Conservation (phyloP, 2,113 vertebrate species). For the Carettochelys insculpta region DNA sequence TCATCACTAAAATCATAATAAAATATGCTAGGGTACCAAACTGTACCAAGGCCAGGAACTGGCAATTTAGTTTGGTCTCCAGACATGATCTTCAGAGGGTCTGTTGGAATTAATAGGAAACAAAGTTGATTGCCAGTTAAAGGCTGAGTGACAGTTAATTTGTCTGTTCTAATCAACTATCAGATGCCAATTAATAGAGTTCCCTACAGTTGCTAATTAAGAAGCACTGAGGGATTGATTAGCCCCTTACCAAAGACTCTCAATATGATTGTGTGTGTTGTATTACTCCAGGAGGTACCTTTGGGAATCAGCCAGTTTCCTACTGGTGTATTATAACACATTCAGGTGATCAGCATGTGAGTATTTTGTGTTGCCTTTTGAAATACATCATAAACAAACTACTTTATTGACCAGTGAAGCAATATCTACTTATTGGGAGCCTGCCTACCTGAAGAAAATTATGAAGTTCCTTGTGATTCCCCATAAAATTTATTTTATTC, state of each 20-base stretch:
- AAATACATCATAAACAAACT: neutral
- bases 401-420: slow-evolving; percentile 13
- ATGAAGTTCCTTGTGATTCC: neutral
- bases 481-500: neutral
- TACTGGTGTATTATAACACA: neutral
- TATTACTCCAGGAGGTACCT: slow-evolving; percentile 10
- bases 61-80: neutral
- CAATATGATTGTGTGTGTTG: slow-evolving; percentile 36
- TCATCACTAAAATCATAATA: slow-evolving; percentile 57
- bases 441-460: neutral
- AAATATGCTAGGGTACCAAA: slow-evolving; percentile 36
- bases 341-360: neutral
- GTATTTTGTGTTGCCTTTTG: slow-evolving; percentile 1
- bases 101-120: neutral
- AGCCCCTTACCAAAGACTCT: slow-evolving; percentile 48
- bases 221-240: slow-evolving; percentile 63
- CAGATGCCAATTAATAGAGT: slow-evolving; percentile 52
- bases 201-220: slow-evolving; percentile 38
- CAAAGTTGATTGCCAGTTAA: neutral
- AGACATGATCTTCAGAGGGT: neutral
- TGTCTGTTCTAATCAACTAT: slow-evolving; percentile 46
- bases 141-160: slow-evolving; percentile 37
- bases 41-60: neutral
- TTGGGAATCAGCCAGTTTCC: slow-evolving; percentile 19
- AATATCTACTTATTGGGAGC: neutral